Evolutionary conservation across 2,113 vertebrate genomes (phyloP).

Genomic region (Pedionomus torquatus): DNA sequence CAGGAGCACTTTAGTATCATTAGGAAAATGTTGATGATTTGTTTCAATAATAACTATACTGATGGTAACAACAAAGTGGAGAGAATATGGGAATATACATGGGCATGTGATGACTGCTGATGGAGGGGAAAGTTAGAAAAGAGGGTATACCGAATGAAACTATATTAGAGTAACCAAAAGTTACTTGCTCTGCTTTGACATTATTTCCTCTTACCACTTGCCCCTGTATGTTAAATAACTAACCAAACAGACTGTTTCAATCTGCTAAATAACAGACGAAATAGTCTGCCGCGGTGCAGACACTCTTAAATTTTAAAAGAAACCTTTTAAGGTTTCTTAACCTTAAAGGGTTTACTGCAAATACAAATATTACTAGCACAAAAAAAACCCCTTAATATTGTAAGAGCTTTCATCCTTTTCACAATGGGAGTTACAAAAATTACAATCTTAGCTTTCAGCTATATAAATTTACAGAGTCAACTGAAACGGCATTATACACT

Average conservation of each 20-base stretch:
- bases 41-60: not conserved
- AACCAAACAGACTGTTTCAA: not conserved
- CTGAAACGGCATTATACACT: not conserved
- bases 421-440: not conserved
- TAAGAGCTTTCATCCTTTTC: not conserved
- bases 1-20: not conserved
- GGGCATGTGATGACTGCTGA: not conserved
- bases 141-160: not conserved
- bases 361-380: not conserved
- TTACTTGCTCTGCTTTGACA: not conserved
- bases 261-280: not conserved
- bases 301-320: not conserved
- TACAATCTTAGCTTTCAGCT: not conserved
- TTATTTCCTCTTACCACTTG: not conserved
- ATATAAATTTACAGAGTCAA: not conserved
- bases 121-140: not conserved
- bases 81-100: not conserved
- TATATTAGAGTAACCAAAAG: not conserved
- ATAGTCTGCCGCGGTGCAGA: not conserved
- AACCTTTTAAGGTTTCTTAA: not conserved
- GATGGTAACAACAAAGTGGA: not conserved
- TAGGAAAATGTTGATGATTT: not conserved
- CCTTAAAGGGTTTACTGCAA: not conserved
- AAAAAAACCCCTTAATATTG: not conserved
- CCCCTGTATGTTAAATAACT: not conserved